A percentile compares a stretch with the other conserved stretches of the same genome.
phyloP scores from a whole-genome alignment of 2,888 invertebrate species.

The Orthosia incerta region DNA sequence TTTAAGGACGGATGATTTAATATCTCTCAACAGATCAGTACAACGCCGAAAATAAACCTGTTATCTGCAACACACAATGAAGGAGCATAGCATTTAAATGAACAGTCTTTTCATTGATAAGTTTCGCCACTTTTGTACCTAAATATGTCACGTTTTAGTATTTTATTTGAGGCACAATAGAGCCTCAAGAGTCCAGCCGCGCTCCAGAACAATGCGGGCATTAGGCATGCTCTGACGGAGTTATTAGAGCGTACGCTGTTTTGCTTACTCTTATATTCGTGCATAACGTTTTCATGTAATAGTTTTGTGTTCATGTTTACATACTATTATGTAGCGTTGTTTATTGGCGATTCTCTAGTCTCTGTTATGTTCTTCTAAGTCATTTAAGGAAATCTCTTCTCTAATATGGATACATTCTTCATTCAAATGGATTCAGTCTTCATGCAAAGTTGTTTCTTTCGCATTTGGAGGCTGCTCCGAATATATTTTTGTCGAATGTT shows the following conservation, averaged over 20 bases:
- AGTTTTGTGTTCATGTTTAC: constrained; percentile 12
- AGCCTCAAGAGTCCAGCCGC: constrained; percentile 25
- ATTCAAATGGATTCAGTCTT: too few species aligned
- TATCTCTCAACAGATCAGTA: neutral
- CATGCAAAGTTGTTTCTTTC: neutral
- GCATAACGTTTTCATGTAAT: constrained; percentile 52
- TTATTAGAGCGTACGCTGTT: constrained; percentile 72
- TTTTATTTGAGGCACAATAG: constrained; percentile 35
- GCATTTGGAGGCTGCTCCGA: neutral
- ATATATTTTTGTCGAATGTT: too few species aligned
- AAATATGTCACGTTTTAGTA: constrained; percentile 35
- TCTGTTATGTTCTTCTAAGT: neutral
- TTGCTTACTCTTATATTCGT: constrained; percentile 58
- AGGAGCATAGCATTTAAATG: neutral
- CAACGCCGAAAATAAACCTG: neutral
- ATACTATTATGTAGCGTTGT: constrained; percentile 4
- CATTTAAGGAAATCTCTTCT: too few species aligned
- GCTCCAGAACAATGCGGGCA: constrained; percentile 59
- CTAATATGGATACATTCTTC: too few species aligned
- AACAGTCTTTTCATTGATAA: constrained; percentile 10
- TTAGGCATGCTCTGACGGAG: constrained; percentile 48
- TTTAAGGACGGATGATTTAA: neutral
- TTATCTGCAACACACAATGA: neutral
- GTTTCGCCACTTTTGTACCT: constrained; percentile 1
- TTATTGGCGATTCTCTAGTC: neutral